Conservation (phyloP, 2,888 invertebrate species). For the Meiosimyza platycephala region DNA sequence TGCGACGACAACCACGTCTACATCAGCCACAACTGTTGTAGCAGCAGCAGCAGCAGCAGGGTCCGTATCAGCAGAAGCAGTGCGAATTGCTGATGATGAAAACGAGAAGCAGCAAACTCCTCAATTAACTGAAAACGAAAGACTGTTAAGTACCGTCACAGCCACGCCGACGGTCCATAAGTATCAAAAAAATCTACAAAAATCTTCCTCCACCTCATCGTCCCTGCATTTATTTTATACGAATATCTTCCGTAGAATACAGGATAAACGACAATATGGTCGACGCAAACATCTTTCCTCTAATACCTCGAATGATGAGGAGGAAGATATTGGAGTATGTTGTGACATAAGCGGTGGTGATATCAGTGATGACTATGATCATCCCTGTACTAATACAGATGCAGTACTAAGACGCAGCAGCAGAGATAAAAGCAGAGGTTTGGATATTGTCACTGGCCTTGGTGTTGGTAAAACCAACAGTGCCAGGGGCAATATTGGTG, state of each 20-base stretch:
- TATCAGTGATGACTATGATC: slow-evolving; percentile 61
- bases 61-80: slow-evolving; percentile 36
- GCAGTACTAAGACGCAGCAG: slow-evolving; percentile 44
- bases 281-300: slow-evolving; percentile 50
- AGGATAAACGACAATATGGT: slow-evolving; percentile 40
- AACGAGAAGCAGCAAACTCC: slow-evolving; percentile 21
- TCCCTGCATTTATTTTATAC: slow-evolving; percentile 60
- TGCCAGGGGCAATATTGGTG: not conserved
- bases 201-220: slow-evolving; percentile 59
- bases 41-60: slow-evolving; percentile 17
- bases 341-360: slow-evolving; percentile 60
- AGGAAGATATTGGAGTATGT: slow-evolving; percentile 59
- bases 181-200: slow-evolving; percentile 48
- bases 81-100: slow-evolving; percentile 35
- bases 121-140: slow-evolving; percentile 20
- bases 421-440: not conserved
- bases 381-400: slow-evolving; percentile 44
- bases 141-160: slow-evolving; percentile 21
- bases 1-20: slow-evolving; percentile 43
- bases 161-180: slow-evolving; percentile 25
- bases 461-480: not conserved
- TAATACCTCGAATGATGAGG: slow-evolving; percentile 58
- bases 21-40: slow-evolving; percentile 36
- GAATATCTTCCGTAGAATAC: slow-evolving; percentile 57
- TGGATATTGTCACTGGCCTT: not conserved